phyloP scores from a whole-genome alignment of 2,888 invertebrate genomes.

The Molorchus minor region DNA sequence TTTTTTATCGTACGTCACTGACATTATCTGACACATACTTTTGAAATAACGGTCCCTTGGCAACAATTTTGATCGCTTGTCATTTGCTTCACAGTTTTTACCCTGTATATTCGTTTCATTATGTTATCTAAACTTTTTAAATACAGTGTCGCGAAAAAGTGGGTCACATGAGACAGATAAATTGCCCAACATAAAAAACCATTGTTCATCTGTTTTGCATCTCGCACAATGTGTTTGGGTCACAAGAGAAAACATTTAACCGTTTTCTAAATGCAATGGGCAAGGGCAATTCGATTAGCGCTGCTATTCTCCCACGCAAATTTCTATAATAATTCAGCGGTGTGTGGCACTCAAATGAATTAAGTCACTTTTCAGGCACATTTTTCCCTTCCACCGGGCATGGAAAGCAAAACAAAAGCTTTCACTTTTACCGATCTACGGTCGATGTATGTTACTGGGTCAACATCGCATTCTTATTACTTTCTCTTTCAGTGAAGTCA shows the following conservation, averaged over 20 bases:
- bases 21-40: too few species aligned
- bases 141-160: too few species aligned
- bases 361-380: conserved; percentile 29
- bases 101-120: too few species aligned
- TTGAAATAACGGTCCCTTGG: too few species aligned
- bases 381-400: conserved; percentile 22
- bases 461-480: conserved; percentile 38
- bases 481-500: conserved; percentile 38
- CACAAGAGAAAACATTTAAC: conserved; percentile 34
- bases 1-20: too few species aligned
- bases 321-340: conserved; percentile 35
- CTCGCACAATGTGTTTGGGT: conserved; percentile 23
- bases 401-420: conserved; percentile 51
- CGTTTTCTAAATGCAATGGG: conserved; percentile 19
- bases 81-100: too few species aligned
- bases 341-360: conserved; percentile 23
- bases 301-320: conserved; percentile 32
- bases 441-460: conserved; percentile 44
- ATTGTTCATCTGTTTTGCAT: conserved; percentile 1
- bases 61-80: too few species aligned
- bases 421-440: conserved; percentile 50
- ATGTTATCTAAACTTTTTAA: too few species aligned
- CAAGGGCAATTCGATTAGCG: conserved; percentile 31
- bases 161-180: too few species aligned
- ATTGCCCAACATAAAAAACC: neutral